These are phyloP conservation scores for Drosophila paramelanica DNA, from an alignment of 2,888 invertebrate species.

Conservation along the genomic window DNA sequence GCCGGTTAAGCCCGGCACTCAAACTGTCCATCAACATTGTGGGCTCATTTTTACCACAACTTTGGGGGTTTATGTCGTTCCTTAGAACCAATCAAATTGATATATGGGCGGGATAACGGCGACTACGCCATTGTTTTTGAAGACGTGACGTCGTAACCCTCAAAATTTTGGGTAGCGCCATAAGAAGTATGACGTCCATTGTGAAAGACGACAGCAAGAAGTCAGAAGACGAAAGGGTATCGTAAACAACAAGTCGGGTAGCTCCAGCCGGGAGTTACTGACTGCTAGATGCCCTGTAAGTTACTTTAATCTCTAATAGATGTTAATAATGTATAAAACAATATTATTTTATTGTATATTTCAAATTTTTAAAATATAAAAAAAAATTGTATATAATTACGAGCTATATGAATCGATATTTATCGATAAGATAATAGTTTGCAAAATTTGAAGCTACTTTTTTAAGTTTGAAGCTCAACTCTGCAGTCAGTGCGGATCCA, in stretches of 20 bases:
- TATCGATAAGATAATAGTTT: too few relatives aligned
- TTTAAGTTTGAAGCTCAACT: too few relatives aligned
- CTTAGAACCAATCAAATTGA: conserved; percentile 11
- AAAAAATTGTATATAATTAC: too few relatives aligned
- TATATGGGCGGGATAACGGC: conserved; percentile 23
- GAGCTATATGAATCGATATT: too few relatives aligned
- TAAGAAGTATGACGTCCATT: conserved; percentile 48
- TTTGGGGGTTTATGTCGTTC: conserved; percentile 13
- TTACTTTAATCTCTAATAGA: too few relatives aligned
- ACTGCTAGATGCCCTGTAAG: not conserved
- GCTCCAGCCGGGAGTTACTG: not conserved
- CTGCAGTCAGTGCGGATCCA: too few relatives aligned
- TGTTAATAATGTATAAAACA: too few relatives aligned
- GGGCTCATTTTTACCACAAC: not conserved
- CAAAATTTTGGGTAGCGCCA: conserved; percentile 4
- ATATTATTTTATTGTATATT: too few relatives aligned
- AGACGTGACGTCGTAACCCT: conserved; percentile 40
- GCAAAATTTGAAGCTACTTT: too few relatives aligned
- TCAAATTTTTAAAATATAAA: too few relatives aligned
- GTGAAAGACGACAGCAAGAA: conserved; percentile 18
- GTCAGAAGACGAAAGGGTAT: conserved; percentile 6
- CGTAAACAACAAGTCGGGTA: not conserved
- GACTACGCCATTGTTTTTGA: conserved; percentile 42
- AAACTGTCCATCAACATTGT: conserved; percentile 49
- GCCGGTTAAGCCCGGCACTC: conserved; percentile 32